Base-by-base conservation (phyloP, 1,140 invertebrate genomes). In the Leptopilina boulardi region DNA sequence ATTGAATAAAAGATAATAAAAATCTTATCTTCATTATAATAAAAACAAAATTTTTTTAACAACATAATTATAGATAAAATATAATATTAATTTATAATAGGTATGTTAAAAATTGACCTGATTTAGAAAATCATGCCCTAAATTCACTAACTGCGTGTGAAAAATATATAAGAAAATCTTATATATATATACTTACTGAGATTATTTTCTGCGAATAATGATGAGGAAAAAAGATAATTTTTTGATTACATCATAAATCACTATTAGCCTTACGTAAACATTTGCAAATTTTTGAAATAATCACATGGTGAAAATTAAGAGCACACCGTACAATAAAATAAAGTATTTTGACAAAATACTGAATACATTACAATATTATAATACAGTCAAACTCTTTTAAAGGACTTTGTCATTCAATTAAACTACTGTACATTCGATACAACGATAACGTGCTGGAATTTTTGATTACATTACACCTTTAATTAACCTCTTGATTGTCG, bases 171-270 rank as follows among this genome's bases (percentile, higher is more conserved):
- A 26, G 4, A 34, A 8, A 8, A 34, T n/a, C 10, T n/a, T n/a
- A n/a, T n/a, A 66, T 26, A 4, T 13, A 66, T 66, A 66, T 26
- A 59, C 26, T 66, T 34, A 66, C 26, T 3, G 11, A 30, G 23
- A 66, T 30, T 66, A 34, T 66, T 30, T 34, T 66, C 23, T 30
- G 26, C 26, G 15, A 51, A 51, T 51, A 51, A 51, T 51, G 23
- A 26, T 66, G 13, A 66, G 59, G 26, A 66, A 66, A 66, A 66
- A n/a, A 15, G 23, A 26, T 66, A n/a, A 30, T 30, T 30, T 10
- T 30, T n/a, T 66, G 59, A 26, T 66, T 66, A 30, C 59, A 66
- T 66, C 59, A 66, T 23, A 66, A 66, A 66, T 30, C 56, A 59
- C 59, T 13, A 23, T 15, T 15, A 15, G 21, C 23, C 26, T 66